These are phyloP conservation scores for Epinotia ramella DNA, from an alignment of 2,888 invertebrate species.

Conservation along the genomic window DNA sequence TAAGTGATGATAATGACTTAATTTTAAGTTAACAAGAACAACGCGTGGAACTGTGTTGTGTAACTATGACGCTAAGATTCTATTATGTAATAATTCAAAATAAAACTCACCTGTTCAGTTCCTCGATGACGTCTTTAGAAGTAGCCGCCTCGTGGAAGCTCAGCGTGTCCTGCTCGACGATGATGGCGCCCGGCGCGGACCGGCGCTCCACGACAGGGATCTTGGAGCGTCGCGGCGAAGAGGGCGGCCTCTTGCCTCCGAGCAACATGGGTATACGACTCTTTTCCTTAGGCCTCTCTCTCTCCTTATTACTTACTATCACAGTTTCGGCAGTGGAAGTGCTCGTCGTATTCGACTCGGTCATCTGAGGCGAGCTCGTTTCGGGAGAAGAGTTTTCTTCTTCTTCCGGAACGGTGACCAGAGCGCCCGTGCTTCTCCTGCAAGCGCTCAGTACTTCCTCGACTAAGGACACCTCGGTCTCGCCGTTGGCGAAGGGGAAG, in stretches of 20 bases:
- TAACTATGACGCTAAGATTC: background rate
- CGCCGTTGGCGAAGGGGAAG: constrained; percentile 67
- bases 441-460: constrained; percentile 80
- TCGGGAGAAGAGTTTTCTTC: constrained; percentile 85
- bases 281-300: constrained; percentile 79
- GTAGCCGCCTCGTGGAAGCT: constrained; percentile 91
- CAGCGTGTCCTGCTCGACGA: constrained; percentile 84
- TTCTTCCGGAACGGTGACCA: constrained; percentile 87
- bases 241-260: constrained; percentile 79
- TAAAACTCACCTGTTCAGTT: constrained; percentile 84
- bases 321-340: constrained; percentile 90
- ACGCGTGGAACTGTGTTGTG: background rate
- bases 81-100: background rate
- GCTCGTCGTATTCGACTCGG: constrained; percentile 88
- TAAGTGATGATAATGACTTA: background rate
- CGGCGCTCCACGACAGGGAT: constrained; percentile 74
- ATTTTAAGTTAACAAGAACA: background rate
- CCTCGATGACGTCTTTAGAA: constrained; percentile 91
- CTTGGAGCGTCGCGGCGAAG: constrained; percentile 77
- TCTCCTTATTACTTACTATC: constrained; percentile 86
- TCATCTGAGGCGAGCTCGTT: constrained; percentile 85
- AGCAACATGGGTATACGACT: constrained; percentile 84
- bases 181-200: constrained; percentile 71
- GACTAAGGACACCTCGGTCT: constrained; percentile 74
- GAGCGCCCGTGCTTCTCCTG: constrained; percentile 74